These are phyloP conservation scores for Stenoptilia bipunctidactyla DNA, from an alignment of 2,888 invertebrate genomes.

Conservation along the genomic window DNA sequence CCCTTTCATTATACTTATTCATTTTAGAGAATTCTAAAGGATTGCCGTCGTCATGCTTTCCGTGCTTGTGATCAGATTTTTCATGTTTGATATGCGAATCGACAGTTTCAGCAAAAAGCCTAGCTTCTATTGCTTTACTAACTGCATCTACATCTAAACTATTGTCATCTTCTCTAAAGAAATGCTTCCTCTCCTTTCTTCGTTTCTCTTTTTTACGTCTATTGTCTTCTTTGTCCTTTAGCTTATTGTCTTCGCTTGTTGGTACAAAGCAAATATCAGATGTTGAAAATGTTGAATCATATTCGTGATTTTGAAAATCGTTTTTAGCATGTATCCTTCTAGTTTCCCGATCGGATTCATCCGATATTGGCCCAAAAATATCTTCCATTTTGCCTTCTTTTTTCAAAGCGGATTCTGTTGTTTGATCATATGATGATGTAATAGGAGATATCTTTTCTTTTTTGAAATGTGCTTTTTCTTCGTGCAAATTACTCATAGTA, in stretches of 20 bases:
- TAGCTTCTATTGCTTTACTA: conserved; percentile 85
- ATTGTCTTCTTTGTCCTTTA: conserved; percentile 62
- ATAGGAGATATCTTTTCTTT: conserved; percentile 58
- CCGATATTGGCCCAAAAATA: conserved; percentile 88
- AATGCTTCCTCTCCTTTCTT: conserved; percentile 72
- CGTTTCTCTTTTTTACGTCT: conserved; percentile 75
- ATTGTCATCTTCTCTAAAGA: conserved; percentile 77
- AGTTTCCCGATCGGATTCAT: conserved; percentile 70
- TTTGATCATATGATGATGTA: not conserved
- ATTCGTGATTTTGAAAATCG: conserved; percentile 31
- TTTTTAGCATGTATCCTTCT: conserved; percentile 23
- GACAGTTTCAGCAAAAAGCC: conserved; percentile 77
- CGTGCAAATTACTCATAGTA: conserved; percentile 53
- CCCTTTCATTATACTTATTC: conserved; percentile 65
- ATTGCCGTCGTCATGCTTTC: conserved; percentile 27
- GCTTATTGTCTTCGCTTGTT: conserved; percentile 31
- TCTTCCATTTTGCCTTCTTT: conserved; percentile 89
- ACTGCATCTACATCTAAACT: conserved; percentile 86
- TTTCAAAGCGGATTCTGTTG: conserved; percentile 35
- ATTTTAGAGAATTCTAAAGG: conserved; percentile 10
- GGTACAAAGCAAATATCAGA: conserved; percentile 21
- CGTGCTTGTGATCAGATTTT: conserved; percentile 73
- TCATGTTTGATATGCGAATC: conserved; percentile 25
- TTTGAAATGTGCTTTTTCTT: conserved; percentile 72
- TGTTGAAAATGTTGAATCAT: conserved; percentile 21